These are phyloP conservation scores for Myoxocephalus aenaeus DNA, from an alignment of 2,797 vertebrate genomes.

Conservation along the genomic window DNA sequence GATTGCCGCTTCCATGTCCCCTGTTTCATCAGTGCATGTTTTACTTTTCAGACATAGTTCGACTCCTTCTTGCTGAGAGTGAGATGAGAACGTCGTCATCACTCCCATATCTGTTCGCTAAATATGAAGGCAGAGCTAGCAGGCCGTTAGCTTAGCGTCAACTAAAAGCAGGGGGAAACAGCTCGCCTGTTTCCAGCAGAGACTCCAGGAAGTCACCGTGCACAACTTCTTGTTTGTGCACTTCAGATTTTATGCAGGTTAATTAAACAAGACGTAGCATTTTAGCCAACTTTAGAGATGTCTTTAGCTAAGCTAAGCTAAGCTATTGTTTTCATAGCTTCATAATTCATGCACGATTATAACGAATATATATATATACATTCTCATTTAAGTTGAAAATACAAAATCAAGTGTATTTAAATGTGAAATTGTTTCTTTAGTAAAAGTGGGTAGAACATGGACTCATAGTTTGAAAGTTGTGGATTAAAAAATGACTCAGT, in stretches of 20 bases:
- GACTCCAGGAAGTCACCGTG: not conserved
- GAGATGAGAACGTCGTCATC: not conserved
- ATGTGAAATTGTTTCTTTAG: not conserved
- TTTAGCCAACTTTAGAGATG: not conserved
- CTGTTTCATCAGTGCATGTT: not conserved
- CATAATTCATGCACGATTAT: not conserved
- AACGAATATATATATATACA: not conserved
- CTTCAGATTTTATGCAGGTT: not conserved
- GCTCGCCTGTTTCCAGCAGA: not conserved
- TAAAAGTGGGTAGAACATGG: not conserved
- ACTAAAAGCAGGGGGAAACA: not conserved
- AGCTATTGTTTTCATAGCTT: not conserved
- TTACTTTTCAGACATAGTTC: not conserved
- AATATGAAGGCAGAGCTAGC: not conserved
- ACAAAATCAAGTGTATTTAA: not conserved
- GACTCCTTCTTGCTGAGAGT: not conserved
- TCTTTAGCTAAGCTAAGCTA: not conserved
- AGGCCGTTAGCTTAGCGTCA: slow-evolving; percentile 4
- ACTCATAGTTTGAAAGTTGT: slow-evolving; percentile 5
- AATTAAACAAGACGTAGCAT: not conserved
- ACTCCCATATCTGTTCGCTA: rapidly evolving
- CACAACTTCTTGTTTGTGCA: not conserved
- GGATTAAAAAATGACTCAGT: slow-evolving; percentile 1
- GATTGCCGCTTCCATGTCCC: not conserved
- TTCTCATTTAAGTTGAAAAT: not conserved